phyloP scores from a whole-genome alignment of 2,888 invertebrate genomes.

The Ctenicera cuprea region DNA sequence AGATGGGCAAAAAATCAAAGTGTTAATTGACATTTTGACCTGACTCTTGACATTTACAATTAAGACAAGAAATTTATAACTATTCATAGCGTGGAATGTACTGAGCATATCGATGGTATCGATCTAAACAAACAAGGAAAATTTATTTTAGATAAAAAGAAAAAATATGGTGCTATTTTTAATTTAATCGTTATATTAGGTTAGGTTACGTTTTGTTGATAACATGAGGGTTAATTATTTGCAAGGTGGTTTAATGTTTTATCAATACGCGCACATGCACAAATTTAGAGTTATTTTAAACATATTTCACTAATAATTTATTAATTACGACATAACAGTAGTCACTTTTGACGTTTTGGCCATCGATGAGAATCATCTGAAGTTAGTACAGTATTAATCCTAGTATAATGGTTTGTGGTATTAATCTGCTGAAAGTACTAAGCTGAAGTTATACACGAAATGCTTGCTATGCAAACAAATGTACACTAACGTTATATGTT shows the following conservation, averaged over 20 bases:
- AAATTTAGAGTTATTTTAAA: not conserved
- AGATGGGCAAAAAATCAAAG: conserved; percentile 26
- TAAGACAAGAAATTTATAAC: conserved; percentile 18
- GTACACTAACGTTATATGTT: too few relatives aligned
- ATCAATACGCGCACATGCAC: not conserved
- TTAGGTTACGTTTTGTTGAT: conserved; percentile 1
- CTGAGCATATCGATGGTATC: not conserved
- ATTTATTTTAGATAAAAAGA: not conserved
- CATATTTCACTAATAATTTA: conserved; percentile 17
- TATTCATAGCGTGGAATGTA: not conserved
- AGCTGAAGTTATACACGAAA: too few relatives aligned
- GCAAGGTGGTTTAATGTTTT: not conserved
- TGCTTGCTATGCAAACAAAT: too few relatives aligned
- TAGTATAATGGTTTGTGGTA: too few relatives aligned
- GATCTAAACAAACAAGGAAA: conserved; percentile 13
- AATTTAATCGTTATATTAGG: conserved; percentile 5
- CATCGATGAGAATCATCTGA: not conserved
- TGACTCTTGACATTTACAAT: conserved; percentile 34
- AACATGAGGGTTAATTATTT: not conserved
- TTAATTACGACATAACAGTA: conserved; percentile 34
- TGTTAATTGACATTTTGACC: conserved; percentile 39
- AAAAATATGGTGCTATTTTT: not conserved
- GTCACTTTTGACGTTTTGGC: conserved; percentile 32
- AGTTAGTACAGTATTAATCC: too few relatives aligned
- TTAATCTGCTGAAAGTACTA: too few relatives aligned